Evolutionary conservation across 1,140 invertebrate species (phyloP).

Genomic region (Megalopta genalis): DNA sequence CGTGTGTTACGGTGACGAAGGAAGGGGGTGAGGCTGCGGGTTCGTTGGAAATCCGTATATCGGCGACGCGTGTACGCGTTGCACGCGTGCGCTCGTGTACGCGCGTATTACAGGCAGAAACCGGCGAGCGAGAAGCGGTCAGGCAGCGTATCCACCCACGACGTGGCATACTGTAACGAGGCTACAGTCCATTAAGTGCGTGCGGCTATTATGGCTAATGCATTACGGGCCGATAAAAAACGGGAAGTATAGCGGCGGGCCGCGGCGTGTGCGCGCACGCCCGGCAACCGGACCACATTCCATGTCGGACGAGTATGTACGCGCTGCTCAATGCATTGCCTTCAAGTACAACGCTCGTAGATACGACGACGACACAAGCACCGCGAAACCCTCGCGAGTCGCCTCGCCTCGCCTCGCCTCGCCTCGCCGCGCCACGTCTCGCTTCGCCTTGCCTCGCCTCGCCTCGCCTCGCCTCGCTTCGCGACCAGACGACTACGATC

Average conservation of each 20-base stretch:
- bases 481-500: not conserved
- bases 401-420: no score
- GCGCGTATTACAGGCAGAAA: slow-evolving; percentile 26
- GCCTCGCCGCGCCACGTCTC: no score
- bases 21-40: not conserved
- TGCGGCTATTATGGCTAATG: slow-evolving; percentile 73
- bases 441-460: not conserved
- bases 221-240: slow-evolving; percentile 72
- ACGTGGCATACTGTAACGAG: slow-evolving; percentile 73
- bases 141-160: slow-evolving; percentile 73
- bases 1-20: not conserved
- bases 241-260: slow-evolving; percentile 66
- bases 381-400: not conserved
- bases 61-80: slow-evolving; percentile 4
- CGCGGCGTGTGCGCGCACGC: slow-evolving; percentile 60
- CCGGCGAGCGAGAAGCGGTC: slow-evolving; percentile 29
- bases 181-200: slow-evolving; percentile 75
- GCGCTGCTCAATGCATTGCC: slow-evolving; percentile 69
- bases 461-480: not conserved
- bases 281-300: slow-evolving; percentile 77
- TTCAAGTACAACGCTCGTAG: slow-evolving; percentile 67
- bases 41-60: slow-evolving; percentile 22
- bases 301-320: slow-evolving; percentile 73
- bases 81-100: not conserved
- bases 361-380: slow-evolving; percentile 54